Conservation (phyloP, 2,113 vertebrate species). For the Podilymbus podiceps region DNA sequence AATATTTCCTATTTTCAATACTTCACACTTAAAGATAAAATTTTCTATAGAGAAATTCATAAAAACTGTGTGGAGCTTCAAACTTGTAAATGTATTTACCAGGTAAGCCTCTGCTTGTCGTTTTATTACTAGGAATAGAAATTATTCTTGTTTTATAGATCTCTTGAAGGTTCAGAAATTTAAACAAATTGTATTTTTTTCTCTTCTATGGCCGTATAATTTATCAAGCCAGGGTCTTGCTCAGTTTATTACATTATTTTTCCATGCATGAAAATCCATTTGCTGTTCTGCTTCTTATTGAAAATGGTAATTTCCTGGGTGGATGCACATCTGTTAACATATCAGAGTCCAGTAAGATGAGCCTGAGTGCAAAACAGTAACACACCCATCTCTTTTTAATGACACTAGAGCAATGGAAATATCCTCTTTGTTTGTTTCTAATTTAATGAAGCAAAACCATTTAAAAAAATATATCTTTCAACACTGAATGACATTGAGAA, state of each 20-base stretch:
- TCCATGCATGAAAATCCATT: constrained; percentile 59
- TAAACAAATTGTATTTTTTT: constrained; percentile 37
- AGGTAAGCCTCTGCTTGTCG: neutral
- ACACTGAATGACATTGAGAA: neutral
- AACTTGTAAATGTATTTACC: constrained; percentile 28
- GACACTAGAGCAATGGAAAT: neutral
- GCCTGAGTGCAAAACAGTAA: neutral
- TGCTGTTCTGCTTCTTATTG: constrained; percentile 54
- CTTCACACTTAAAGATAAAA: neutral
- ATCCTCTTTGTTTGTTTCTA: neutral
- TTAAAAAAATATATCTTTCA: neutral
- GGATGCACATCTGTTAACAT: constrained; percentile 55
- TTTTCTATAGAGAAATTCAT: neutral
- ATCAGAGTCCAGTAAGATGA: constrained; percentile 40
- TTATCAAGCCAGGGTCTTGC: constrained; percentile 47
- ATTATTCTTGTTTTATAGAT: neutral
- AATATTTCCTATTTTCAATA: neutral
- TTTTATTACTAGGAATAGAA: constrained; percentile 15
- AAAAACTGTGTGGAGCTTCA: neutral
- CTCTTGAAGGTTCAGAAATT: constrained; percentile 22
- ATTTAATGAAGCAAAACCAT: neutral
- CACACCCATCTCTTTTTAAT: neutral
- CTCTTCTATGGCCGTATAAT: neutral
- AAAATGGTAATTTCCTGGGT: constrained; percentile 64
- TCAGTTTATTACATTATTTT: constrained; percentile 56